Evolutionary conservation across 2,797 vertebrate genomes (phyloP), one percentile per base, ranked within the genome.

Genomic region (Amphiprion clarkii): DNA sequence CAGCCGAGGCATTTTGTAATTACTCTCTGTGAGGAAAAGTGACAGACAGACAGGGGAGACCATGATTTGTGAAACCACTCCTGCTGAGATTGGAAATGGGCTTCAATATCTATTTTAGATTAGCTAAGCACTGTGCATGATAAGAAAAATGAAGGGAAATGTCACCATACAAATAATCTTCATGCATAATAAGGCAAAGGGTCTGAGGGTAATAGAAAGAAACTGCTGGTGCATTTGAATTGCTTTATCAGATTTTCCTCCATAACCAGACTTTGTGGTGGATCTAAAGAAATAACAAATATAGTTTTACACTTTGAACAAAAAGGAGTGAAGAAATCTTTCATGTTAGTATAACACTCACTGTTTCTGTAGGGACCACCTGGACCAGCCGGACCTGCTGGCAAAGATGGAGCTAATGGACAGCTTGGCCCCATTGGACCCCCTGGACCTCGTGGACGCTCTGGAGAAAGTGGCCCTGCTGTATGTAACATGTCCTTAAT

Each of bases 351-450:
- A 54, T 59, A 62, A 74, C 70, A 77, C 29, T 66, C 6, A 52
- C 21, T 77, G 11, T 60, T 64, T 80, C 40, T 87, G 7, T 79
- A 99, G 98, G 98, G 98, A 94, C 96, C 95, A 63, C 86, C 96
- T 1, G 98, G 98, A 71, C 96, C 97, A 0, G 71, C 92, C 0
- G 98, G 98, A 81, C 96, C 96, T 82, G 95, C 96, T 70, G 98
- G 98, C 82, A 99, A 99, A 93, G 98, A 99, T 2, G 98, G 98
- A 39, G 76, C 92, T 71, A 99, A 98, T 0, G 98, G 98, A 68
- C 92, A 95, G 64, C 92, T 94, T 8, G 98, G 98, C 16, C 97
- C 97, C 67, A 96, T 99, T 4, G 98, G 98, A 51, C 97, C 98
- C 27, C 96, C 97, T 0, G 98, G 98, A 58, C 97, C 97, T 72